These are phyloP conservation scores for Arnoldichthys spilopterus DNA, from an alignment of 2,797 vertebrate species.

Conservation along the genomic window DNA sequence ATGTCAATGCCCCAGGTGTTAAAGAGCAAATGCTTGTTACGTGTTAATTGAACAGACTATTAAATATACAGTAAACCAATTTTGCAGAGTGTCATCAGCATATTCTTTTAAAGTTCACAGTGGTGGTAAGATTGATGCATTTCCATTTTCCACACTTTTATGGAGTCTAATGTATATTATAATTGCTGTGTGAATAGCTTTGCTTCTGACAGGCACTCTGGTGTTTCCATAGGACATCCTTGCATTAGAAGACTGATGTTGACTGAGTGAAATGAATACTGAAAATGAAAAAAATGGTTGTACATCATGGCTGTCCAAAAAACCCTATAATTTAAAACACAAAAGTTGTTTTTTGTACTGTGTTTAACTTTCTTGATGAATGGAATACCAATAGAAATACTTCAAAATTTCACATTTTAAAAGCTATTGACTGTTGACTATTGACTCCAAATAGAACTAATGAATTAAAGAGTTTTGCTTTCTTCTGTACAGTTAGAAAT, in stretches of 20 bases:
- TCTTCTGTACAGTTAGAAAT: too few species aligned
- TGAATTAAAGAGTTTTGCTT: too few species aligned
- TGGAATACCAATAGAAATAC: too few species aligned
- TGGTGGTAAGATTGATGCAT: slow-evolving; percentile 42
- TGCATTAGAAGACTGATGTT: slow-evolving; percentile 4
- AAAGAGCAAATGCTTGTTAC: slow-evolving; percentile 22
- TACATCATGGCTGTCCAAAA: too few species aligned
- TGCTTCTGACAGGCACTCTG: neutral
- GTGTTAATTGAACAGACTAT: slow-evolving; percentile 41
- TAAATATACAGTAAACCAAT: slow-evolving; percentile 42
- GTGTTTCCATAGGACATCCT: slow-evolving; percentile 19
- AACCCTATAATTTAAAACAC: too few species aligned
- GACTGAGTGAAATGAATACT: neutral
- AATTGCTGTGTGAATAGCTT: slow-evolving; percentile 35
- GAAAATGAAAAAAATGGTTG: neutral
- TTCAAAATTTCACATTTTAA: too few species aligned
- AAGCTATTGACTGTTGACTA: too few species aligned
- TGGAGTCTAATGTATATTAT: slow-evolving; percentile 49
- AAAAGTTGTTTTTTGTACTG: too few species aligned
- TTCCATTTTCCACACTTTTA: slow-evolving; percentile 23
- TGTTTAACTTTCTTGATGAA: too few species aligned
- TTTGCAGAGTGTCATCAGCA: slow-evolving; percentile 49
- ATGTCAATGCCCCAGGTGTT: slow-evolving; percentile 1
- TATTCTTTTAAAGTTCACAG: slow-evolving; percentile 40
- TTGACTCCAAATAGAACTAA: too few species aligned